These are phyloP conservation scores for Oryzias celebensis DNA, from an alignment of 2,113 vertebrate genomes.

Conservation along the genomic window DNA sequence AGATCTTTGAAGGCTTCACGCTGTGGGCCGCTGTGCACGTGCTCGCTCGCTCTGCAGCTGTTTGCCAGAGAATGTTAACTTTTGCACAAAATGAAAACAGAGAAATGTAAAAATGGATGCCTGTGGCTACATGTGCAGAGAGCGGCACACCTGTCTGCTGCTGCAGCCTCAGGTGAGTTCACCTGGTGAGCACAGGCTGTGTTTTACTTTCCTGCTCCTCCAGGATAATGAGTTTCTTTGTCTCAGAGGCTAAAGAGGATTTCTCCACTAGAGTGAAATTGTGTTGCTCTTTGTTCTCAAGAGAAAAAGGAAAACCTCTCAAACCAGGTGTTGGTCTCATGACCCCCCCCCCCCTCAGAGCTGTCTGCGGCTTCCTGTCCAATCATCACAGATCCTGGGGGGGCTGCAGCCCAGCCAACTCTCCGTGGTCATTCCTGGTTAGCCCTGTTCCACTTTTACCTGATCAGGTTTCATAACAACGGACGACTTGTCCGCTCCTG, in stretches of 20 bases:
- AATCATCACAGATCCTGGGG: conserved; percentile 10
- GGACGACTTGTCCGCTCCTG: conserved; percentile 71
- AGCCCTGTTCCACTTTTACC: conserved; percentile 46
- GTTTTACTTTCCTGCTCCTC: conserved; percentile 43
- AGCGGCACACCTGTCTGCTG: conserved; percentile 72
- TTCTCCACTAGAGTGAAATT: conserved; percentile 12
- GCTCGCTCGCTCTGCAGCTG: too few species aligned
- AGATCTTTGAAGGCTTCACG: too few species aligned
- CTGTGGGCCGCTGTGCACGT: too few species aligned
- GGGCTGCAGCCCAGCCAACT: conserved; percentile 13
- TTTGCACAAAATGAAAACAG: background rate
- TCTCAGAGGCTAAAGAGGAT: background rate
- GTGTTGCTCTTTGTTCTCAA: conserved; percentile 1
- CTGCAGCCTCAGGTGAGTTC: conserved; percentile 53
- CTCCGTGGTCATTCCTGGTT: conserved; percentile 56
- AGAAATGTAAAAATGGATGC: background rate
- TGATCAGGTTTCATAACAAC: conserved; percentile 77
- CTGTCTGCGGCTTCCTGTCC: conserved; percentile 3
- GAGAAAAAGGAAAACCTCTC: background rate
- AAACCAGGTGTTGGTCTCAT: conserved; percentile 37
- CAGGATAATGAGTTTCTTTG: conserved; percentile 16
- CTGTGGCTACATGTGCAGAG: conserved; percentile 15
- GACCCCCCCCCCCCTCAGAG: background rate
- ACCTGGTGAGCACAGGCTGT: conserved; percentile 8
- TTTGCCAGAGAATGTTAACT: too few species aligned